Base-by-base conservation (phyloP, 2,797 vertebrate species). In the Aeoliscus strigatus region DNA sequence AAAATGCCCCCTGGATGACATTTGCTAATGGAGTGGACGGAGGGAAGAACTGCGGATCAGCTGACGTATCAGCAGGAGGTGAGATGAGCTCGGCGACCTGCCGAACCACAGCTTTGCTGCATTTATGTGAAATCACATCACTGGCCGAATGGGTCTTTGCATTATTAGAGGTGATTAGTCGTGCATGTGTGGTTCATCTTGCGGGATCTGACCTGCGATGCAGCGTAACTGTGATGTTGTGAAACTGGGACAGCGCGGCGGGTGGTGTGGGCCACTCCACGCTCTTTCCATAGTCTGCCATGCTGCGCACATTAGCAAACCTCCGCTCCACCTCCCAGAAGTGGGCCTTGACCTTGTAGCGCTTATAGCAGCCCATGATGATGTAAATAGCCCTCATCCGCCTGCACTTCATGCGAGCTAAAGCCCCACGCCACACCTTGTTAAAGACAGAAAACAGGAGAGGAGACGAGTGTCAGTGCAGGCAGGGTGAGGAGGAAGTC, bases 341-440 rank as follows among this genome's bases (percentile, higher is more conserved):
- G 63, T 95, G 87, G 0, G 87, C 75, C 11, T 88, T 91, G 45
- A 96, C 90, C 71, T 94, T 96, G 85, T 91, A 89, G 40, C 89
- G 84, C 73, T 90, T 90, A 75, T 91, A 97, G 59, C 75, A 86
- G 28, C 83, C 80, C 92, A 96, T 93, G 80, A 96, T 92, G 69
- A 78, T 16, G 51, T 92, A 94, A 56, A 91, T 44, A 1, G 94
- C 91, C 1, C 82, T 80, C 67, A 96, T 85, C 6, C 64, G 60
- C 3, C 78, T 73, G 65, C 90, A 95, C 4, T 71, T 81, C 69
- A 72, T 80, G 0, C 94, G 87, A 0, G 92, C 94, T 43, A 95
- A 57, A 2, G 94, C 89, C 0, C 94, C 94, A 0, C 94, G 88
- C 94, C 93, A 96, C 0, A 94, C 89, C 94, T 2, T 13, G n/a